Evolutionary conservation across 1,140 invertebrate species (phyloP).

Genomic region (Vanessa tameamea): DNA sequence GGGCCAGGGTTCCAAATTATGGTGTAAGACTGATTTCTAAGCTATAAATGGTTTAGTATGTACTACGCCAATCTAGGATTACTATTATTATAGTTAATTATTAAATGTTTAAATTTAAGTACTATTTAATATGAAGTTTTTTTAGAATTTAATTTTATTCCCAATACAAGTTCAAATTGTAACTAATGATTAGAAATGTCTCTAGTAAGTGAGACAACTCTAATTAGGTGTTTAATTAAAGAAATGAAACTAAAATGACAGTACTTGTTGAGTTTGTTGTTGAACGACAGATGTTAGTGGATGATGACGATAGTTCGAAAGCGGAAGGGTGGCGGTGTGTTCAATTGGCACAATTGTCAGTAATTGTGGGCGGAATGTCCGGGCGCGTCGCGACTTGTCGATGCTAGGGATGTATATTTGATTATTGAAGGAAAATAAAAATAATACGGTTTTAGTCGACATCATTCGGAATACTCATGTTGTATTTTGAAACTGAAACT

Average conservation of each 20-base stretch:
- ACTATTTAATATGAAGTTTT: too few relatives aligned
- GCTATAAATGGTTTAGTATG: too few relatives aligned
- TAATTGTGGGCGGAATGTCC: constrained; percentile 77
- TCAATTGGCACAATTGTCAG: constrained; percentile 78
- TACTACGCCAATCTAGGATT: too few relatives aligned
- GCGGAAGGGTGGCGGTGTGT: constrained; percentile 76
- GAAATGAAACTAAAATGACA: not conserved
- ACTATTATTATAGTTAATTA: too few relatives aligned
- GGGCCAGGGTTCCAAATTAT: too few relatives aligned
- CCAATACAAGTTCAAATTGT: too few relatives aligned
- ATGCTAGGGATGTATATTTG: constrained; percentile 2
- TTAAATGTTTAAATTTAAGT: too few relatives aligned
- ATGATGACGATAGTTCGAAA: constrained; percentile 63
- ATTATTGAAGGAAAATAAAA: not conserved
- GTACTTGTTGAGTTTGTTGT: constrained; percentile 22
- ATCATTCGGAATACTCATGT: not conserved
- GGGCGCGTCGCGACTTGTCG: constrained; percentile 53
- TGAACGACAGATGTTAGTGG: constrained; percentile 63
- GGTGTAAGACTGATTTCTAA: too few relatives aligned
- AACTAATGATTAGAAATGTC: too few relatives aligned
- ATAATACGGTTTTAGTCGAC: not conserved
- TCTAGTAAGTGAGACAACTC: not conserved
- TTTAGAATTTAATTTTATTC: too few relatives aligned
- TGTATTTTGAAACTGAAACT: too few relatives aligned
- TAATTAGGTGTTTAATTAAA: constrained; percentile 3